Evolutionary conservation across 2,797 vertebrate genomes (phyloP), one percentile per base, ranked within the genome.

Genomic region (Chelon auratus): DNA sequence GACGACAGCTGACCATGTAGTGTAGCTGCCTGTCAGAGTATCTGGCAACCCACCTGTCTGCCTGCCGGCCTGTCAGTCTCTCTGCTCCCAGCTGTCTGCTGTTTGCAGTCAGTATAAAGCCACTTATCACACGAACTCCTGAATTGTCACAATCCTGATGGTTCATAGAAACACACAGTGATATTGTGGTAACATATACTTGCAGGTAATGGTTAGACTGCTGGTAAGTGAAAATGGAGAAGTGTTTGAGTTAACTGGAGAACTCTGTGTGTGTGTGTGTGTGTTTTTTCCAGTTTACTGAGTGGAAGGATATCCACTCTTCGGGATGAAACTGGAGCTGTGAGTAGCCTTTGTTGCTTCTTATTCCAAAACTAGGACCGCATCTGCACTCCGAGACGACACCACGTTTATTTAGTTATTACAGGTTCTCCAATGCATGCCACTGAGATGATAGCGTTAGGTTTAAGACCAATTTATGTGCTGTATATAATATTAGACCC

Each of bases 241-340:
- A 40, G 78, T 55, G 39, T 24, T 69, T 37, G 2, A 18, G 61
- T 59, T 81, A 84, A 82, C 56, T 57, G 30, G 58, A 75, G 65
- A 45, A 20, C 33, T 66, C 1, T 77, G 62, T 74, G 68, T 76
- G 24, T 70, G 37, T 64, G 45, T 74, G 68, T 76, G 24, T 70
- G 37, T 64, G 45, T 65, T 69, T 77, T 70, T 95, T 95, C 56
- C 88, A 99, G 98, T 93, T 96, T 99, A 91, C 95, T 99, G 81
- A 99, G 98, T 87, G 98, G 98, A 89, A 96, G 98, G 94, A 99
- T 99, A 93, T 99, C 98, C 77, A 98, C 97, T 52, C 95, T 99
- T 77, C 95, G 97, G 81, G 98, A 99, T 94, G 98, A 98, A 96
- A 99, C 98, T 94, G 98, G 97, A 97, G 98, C 98, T 88, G 98